Percentiles rank a stretch among this genome's conserved stretches.
These are phyloP conservation scores for Ennomos fuscantarius DNA, from an alignment of 2,888 invertebrate genomes.

Conservation along the genomic window DNA sequence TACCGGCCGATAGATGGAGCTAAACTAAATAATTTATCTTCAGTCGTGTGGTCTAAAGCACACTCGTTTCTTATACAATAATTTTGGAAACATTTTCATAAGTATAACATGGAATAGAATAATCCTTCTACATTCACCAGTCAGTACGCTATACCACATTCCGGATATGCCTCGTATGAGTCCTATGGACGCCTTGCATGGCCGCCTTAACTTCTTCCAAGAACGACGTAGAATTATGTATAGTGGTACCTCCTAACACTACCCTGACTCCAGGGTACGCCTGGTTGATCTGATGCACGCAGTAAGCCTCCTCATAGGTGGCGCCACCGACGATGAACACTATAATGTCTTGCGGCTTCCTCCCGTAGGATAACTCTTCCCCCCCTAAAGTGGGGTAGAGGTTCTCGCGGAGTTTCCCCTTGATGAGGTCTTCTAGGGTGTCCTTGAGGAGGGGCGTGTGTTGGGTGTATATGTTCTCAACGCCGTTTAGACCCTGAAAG, in stretches of 20 bases:
- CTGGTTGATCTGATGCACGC: conserved; percentile 91
- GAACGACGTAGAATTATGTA: conserved; percentile 95
- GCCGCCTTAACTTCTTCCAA: conserved; percentile 90
- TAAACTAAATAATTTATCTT: too few relatives aligned
- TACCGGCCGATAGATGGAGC: too few relatives aligned
- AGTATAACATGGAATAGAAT: neutral
- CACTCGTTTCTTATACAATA: too few relatives aligned
- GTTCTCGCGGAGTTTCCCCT: conserved; percentile 94
- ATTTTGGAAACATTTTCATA: neutral
- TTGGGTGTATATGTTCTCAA: conserved; percentile 99
- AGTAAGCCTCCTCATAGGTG: conserved; percentile 97
- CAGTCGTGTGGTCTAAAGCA: too few relatives aligned
- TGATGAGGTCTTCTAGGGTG: conserved; percentile 94
- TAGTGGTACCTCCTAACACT: conserved; percentile 95
- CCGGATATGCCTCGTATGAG: conserved; percentile 84
- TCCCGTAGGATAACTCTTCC: conserved; percentile 73
- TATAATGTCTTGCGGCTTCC: conserved; percentile 96
- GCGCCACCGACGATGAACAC: conserved; percentile 98
- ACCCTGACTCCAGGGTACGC: conserved; percentile 90
- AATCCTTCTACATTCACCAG: neutral
- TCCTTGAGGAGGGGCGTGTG: conserved; percentile 97
- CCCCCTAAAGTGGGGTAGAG: conserved; percentile 93
- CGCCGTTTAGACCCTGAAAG: conserved; percentile 92
- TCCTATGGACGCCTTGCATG: conserved; percentile 87
- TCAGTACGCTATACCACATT: conserved; percentile 57